phyloP scores from a whole-genome alignment of 2,113 vertebrate species.

The Anas platyrhynchos region DNA sequence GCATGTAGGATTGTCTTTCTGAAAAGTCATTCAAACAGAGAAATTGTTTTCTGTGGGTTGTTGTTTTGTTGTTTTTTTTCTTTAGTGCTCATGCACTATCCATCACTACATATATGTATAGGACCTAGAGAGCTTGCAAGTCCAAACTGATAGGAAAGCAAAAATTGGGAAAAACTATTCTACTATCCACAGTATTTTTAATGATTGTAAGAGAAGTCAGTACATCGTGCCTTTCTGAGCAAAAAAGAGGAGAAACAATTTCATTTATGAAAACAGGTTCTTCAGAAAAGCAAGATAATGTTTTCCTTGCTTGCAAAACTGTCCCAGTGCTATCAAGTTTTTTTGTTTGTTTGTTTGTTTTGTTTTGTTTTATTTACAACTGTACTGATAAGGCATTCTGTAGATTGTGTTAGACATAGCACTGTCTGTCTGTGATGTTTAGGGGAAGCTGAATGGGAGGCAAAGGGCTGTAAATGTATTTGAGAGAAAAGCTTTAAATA shows the following conservation, averaged over 20 bases:
- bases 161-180: background rate
- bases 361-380: background rate
- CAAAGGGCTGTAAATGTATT: background rate
- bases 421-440: background rate
- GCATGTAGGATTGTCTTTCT: background rate
- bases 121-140: background rate
- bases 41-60: background rate
- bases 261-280: background rate
- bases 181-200: background rate
- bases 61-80: background rate
- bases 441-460: background rate
- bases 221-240: background rate
- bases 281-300: background rate
- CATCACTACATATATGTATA: fast-evolving
- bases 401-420: background rate
- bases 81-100: background rate
- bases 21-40: background rate
- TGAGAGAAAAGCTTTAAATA: background rate
- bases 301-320: background rate
- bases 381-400: background rate
- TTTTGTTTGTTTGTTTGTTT: background rate
- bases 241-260: background rate
- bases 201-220: background rate
- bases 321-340: background rate
- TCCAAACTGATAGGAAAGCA: background rate